Percentiles rank a stretch among this genome's conserved stretches.
phyloP scores from a whole-genome alignment of 2,888 invertebrate genomes.

The Girardia tigrina region DNA sequence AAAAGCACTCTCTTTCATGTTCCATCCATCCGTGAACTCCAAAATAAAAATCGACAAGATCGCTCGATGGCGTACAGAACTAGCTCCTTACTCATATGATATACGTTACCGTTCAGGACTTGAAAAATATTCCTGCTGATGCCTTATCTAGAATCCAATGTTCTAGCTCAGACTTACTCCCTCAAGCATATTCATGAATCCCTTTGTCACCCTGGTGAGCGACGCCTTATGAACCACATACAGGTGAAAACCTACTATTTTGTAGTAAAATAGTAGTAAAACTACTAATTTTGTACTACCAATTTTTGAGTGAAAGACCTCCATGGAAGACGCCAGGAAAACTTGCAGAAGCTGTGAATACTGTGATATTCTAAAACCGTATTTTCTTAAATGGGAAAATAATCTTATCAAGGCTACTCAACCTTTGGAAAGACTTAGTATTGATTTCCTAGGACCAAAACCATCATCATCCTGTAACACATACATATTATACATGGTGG shows the following conservation, averaged over 20 bases:
- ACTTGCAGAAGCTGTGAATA: conserved; percentile 15
- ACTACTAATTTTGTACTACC: too few relatives aligned
- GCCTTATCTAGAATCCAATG: too few relatives aligned
- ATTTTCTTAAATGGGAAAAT: background rate
- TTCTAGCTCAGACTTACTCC: too few relatives aligned
- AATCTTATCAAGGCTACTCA: conserved; percentile 38
- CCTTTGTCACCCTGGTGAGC: background rate
- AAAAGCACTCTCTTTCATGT: background rate
- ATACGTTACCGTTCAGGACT: too few relatives aligned
- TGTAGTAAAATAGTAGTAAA: too few relatives aligned
- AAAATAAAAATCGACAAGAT: conserved; percentile 19
- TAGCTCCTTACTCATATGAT: background rate
- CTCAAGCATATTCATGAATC: too few relatives aligned
- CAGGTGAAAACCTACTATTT: too few relatives aligned
- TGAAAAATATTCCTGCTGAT: too few relatives aligned
- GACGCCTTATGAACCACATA: too few relatives aligned
- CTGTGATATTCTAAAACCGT: conserved; percentile 13
- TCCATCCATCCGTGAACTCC: background rate
- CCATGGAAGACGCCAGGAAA: conserved; percentile 15
- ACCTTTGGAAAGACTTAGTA: conserved; percentile 38
- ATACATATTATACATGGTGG: conserved; percentile 38
- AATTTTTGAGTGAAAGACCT: too few relatives aligned
- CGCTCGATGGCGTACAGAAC: background rate
- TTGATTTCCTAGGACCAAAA: conserved; percentile 39
- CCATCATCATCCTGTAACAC: conserved; percentile 37